Percentiles rank a stretch among this genome's conserved stretches.
These are phyloP conservation scores for Hippocampus abdominalis DNA, from an alignment of 2,113 vertebrate species.

Conservation along the genomic window DNA sequence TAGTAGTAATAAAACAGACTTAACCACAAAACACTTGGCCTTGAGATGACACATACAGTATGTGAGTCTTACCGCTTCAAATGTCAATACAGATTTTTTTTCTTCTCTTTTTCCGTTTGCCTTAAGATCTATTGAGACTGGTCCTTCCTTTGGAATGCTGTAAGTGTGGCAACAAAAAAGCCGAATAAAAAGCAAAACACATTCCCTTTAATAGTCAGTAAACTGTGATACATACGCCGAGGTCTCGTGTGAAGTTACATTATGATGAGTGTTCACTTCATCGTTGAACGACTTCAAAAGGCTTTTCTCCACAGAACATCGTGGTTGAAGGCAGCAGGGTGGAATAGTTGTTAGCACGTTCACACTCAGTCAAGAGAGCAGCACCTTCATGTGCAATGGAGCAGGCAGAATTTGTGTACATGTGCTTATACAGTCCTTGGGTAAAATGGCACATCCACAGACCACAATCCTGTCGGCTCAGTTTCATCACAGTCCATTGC, in stretches of 20 bases:
- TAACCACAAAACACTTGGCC: too few species aligned
- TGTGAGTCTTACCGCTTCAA: too few species aligned
- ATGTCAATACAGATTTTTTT: too few species aligned
- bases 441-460: conserved; percentile 39
- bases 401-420: neutral
- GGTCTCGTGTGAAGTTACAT: neutral
- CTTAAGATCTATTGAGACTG: neutral
- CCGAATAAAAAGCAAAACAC: neutral
- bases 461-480: conserved; percentile 34
- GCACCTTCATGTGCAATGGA: neutral
- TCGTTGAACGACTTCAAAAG: neutral
- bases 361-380: neutral
- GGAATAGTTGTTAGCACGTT: neutral
- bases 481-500: conserved; percentile 44
- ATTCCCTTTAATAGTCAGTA: neutral
- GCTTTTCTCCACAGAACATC: neutral
- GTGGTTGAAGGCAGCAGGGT: neutral
- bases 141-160: neutral
- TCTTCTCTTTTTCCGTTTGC: too few species aligned
- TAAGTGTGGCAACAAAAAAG: neutral
- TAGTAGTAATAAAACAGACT: too few species aligned
- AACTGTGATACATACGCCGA: neutral
- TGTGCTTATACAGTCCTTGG: conserved; percentile 3
- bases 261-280: neutral
- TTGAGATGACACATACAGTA: too few species aligned